Percentiles rank a stretch among this genome's conserved stretches.
Conservation (phyloP, 2,113 vertebrate species). For the Otocyon megalotis region DNA sequence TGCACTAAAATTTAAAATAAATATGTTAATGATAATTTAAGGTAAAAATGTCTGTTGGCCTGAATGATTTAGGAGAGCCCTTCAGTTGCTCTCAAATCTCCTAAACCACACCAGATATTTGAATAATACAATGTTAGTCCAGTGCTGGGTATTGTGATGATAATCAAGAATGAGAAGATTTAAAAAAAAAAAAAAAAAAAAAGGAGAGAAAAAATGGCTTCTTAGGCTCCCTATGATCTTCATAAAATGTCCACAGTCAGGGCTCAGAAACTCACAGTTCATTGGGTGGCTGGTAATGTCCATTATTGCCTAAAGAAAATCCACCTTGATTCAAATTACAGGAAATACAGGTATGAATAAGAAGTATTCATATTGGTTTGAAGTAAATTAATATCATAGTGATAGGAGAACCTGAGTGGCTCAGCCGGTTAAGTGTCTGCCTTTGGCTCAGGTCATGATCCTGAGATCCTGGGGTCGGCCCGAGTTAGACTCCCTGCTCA, state of each 20-base stretch:
- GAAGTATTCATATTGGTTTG: neutral
- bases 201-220: neutral
- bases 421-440: no score
- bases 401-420: neutral
- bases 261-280: neutral
- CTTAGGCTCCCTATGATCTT: neutral
- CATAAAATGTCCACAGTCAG: neutral
- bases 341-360: neutral
- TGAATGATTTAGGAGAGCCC: neutral
- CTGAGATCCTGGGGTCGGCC: no score
- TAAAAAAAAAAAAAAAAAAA: neutral
- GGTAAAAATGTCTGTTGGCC: neutral
- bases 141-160: neutral
- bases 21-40: neutral
- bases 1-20: neutral
- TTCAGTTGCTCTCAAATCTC: constrained; percentile 1
- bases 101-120: neutral
- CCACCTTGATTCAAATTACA: constrained; percentile 24
- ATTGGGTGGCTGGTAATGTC: neutral
- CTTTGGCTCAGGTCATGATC: no score
- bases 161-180: neutral
- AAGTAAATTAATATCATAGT: neutral
- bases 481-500: no score
- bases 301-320: constrained; percentile 2
- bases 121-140: neutral